phyloP scores from a whole-genome alignment of 1,140 invertebrate species.

The Sycobia sp. region DNA sequence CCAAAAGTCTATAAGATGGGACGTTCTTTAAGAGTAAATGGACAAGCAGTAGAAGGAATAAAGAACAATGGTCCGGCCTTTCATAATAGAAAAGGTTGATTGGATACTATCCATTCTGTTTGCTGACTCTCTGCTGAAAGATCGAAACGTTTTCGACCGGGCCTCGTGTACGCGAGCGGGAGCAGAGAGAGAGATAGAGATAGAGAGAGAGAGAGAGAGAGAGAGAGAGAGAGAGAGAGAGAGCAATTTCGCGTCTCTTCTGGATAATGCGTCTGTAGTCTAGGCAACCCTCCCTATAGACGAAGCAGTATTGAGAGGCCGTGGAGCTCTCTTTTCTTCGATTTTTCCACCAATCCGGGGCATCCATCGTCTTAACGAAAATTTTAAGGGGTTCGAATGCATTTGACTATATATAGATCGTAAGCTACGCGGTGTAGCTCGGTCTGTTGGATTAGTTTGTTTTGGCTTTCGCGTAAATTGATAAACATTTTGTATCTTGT shows the following conservation, averaged over 20 bases:
- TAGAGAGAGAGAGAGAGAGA: no score
- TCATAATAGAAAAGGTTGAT: constrained; percentile 51
- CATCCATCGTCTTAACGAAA: not conserved
- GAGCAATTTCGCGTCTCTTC: no score
- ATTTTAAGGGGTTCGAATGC: not conserved
- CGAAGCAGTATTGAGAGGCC: no score
- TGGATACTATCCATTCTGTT: constrained; percentile 52
- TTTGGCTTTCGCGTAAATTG: no score
- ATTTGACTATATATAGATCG: no score
- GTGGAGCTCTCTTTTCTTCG: not conserved
- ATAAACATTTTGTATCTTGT: no score
- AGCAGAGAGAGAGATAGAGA: no score
- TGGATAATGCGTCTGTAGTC: constrained; percentile 44
- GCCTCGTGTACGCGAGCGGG: no score
- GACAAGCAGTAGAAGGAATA: constrained; percentile 32
- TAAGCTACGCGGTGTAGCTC: no score
- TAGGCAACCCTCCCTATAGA: constrained; percentile 51
- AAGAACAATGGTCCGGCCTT: constrained; percentile 47
- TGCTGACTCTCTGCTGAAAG: constrained; percentile 41
- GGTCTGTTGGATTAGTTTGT: no score
- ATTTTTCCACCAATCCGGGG: not conserved
- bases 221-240: no score
- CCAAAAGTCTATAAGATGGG: no score
- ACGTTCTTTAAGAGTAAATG: constrained; percentile 16
- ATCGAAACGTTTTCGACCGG: constrained; percentile 40